phyloP scores from a whole-genome alignment of 1,140 invertebrate genomes.

The Bombus waltoni region DNA sequence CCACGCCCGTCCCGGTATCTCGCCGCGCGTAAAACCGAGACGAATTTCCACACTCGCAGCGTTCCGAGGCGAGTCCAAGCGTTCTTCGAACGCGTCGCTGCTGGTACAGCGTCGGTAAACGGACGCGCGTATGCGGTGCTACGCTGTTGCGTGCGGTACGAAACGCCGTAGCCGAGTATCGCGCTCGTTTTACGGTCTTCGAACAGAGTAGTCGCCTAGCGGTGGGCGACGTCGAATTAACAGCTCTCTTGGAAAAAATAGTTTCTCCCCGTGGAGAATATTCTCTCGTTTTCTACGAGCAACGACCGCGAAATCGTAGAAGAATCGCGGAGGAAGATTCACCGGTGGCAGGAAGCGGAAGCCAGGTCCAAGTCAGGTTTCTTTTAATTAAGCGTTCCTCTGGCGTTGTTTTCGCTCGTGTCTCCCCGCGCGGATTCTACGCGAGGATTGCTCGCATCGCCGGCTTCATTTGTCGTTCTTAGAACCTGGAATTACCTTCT shows the following conservation, averaged over 20 bases:
- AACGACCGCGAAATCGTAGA: neutral
- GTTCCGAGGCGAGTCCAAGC: neutral
- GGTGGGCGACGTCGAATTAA: neutral
- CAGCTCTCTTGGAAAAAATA: neutral
- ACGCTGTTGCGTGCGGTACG: too few species aligned
- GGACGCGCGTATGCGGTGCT: too few species aligned
- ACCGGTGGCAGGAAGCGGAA: neutral
- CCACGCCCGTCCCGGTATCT: neutral
- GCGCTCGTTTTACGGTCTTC: too few species aligned
- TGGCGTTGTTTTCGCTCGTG: neutral
- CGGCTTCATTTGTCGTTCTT: neutral
- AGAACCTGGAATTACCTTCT: neutral
- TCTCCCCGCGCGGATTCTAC: neutral
- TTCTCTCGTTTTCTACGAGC: neutral
- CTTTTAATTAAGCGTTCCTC: slow-evolving; percentile 20
- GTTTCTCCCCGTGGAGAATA: neutral
- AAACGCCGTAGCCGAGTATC: too few species aligned
- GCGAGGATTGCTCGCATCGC: neutral
- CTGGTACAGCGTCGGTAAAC: neutral
- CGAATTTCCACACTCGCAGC: neutral
- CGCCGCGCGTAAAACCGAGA: too few species aligned
- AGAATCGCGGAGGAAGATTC: neutral
- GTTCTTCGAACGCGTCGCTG: neutral
- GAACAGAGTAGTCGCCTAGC: too few species aligned
- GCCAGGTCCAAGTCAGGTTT: neutral